Base-by-base conservation (phyloP, 2,888 invertebrate genomes). In the Leucozona laternaria region DNA sequence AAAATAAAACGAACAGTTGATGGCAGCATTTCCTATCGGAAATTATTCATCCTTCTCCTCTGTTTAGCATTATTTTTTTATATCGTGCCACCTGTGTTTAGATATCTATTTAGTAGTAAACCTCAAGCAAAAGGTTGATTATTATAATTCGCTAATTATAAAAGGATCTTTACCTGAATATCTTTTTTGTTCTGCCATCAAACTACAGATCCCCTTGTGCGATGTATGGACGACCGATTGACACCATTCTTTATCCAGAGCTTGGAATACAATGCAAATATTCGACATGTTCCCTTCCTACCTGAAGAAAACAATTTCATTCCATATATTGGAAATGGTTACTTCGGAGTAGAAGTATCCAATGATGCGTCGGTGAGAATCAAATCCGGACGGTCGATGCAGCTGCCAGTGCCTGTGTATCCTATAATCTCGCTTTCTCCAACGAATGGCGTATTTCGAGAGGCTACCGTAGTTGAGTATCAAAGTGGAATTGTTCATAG, bases 251-350 rank as follows among this genome's bases (percentile, higher is more conserved):
- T 95, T 88, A 91, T 93, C 7, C 94, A 95, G 89, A 92, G 94
- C 34, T 91, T 92, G n/a, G 94, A 95, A 83, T 95, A 95, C 90
- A 96, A 96, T 90, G 95, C 95, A 10, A 95, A 95, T 90, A 93
- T 96, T 86, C 93, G 95, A 82, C 95, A 95, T 89, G 93, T 94
- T 73, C 93, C 94, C 5, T 92, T 93, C 6, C 89, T 93, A 45
- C 92, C 93, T 4, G 93, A 93, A 17, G 94, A 95, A 89, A 94
- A 94, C 55, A 93, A 94, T 88, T 96, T 95, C 89, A 93, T 96
- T 91, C 96, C 96, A 89, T 96, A 96, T 89, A 94, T 96, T 79
- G 97, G 96, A 13, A 97, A 97, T 92, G 97, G 97, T 1, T 93
- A 95, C 80, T 92, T 96, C 83, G 96, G 96, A 0, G 89, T 96